These are phyloP conservation scores for Ctenosaura bakeri DNA, from an alignment of 2,797 vertebrate genomes.

Conservation along the genomic window DNA sequence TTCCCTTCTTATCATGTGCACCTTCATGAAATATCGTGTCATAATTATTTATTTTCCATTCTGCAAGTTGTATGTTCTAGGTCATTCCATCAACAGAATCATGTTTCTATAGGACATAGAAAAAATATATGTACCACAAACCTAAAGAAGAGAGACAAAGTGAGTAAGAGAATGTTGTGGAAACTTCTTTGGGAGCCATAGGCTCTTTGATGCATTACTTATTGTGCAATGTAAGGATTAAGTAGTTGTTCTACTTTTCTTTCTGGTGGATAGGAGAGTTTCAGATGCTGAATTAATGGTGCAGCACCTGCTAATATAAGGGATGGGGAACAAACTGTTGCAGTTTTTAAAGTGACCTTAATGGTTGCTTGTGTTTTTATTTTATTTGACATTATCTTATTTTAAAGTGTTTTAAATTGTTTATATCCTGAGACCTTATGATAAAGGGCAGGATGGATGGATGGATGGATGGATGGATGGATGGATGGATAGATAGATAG, in stretches of 20 bases:
- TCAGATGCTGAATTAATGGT: background rate
- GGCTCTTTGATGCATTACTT: background rate
- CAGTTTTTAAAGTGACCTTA: too few relatives aligned
- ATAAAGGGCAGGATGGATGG: too few relatives aligned
- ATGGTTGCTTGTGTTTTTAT: too few relatives aligned
- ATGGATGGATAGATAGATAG: fast-evolving
- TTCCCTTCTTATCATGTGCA: background rate
- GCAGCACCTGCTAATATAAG: too few relatives aligned
- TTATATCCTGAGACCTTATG: too few relatives aligned
- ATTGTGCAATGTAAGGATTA: background rate
- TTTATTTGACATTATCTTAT: too few relatives aligned
- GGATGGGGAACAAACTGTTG: too few relatives aligned
- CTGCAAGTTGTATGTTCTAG: too few relatives aligned
- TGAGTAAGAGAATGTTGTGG: background rate
- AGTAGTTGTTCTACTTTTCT: background rate
- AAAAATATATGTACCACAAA: background rate
- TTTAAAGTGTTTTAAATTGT: too few relatives aligned
- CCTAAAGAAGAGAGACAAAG: background rate
- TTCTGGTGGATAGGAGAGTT: background rate
- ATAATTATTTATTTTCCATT: background rate
- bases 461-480: too few relatives aligned
- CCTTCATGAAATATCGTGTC: background rate
- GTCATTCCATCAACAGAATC: background rate
- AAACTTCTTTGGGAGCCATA: background rate
- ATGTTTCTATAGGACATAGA: background rate